A percentile compares a stretch with the other conserved stretches of the same genome.
Conservation (phyloP, 2,888 invertebrate genomes). For the Coelopa pilipes region DNA sequence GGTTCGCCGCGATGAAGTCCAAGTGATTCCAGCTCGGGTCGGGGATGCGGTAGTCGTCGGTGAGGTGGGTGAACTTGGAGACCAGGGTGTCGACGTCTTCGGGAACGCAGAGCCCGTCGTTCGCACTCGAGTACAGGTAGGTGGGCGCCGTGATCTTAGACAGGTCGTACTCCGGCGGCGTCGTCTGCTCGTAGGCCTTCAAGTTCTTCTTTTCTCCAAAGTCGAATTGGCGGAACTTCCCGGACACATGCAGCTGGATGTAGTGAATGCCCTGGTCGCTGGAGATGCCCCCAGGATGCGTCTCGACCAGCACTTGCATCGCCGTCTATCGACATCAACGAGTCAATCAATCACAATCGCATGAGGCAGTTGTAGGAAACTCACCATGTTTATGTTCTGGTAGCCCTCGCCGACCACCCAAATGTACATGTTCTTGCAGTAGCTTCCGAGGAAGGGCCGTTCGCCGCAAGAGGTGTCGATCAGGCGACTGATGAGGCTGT, state of each 20-base stretch:
- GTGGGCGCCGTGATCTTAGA: slow-evolving; percentile 54
- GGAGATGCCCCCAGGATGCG: slow-evolving; percentile 60
- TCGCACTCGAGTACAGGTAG: slow-evolving; percentile 56
- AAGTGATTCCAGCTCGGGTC: slow-evolving; percentile 58
- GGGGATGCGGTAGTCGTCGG: slow-evolving; percentile 57
- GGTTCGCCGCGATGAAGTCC: slow-evolving; percentile 58
- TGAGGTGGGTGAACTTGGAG: slow-evolving; percentile 45
- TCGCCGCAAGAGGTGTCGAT: slow-evolving; percentile 52
- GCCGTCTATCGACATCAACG: slow-evolving; percentile 46
- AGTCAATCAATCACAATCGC: background rate
- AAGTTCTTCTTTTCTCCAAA: slow-evolving; percentile 54
- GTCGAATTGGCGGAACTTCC: slow-evolving; percentile 58
- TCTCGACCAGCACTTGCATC: slow-evolving; percentile 53
- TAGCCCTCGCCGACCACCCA: slow-evolving; percentile 55
- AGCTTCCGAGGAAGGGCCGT: slow-evolving; percentile 39
- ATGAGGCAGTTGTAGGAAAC: slow-evolving; percentile 20
- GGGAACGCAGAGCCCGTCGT: slow-evolving; percentile 57
- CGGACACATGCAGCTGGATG: slow-evolving; percentile 51
- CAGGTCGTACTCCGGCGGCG: slow-evolving; percentile 58
- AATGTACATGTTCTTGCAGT: slow-evolving; percentile 54
- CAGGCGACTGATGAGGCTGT: slow-evolving; percentile 51
- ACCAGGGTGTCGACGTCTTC: slow-evolving; percentile 56
- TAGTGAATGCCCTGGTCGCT: slow-evolving; percentile 61
- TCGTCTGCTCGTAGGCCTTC: slow-evolving; percentile 50
- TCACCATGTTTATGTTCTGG: slow-evolving; percentile 53